Evolutionary conservation across 1,140 invertebrate species (phyloP).

Genomic region (Myzus persicae): DNA sequence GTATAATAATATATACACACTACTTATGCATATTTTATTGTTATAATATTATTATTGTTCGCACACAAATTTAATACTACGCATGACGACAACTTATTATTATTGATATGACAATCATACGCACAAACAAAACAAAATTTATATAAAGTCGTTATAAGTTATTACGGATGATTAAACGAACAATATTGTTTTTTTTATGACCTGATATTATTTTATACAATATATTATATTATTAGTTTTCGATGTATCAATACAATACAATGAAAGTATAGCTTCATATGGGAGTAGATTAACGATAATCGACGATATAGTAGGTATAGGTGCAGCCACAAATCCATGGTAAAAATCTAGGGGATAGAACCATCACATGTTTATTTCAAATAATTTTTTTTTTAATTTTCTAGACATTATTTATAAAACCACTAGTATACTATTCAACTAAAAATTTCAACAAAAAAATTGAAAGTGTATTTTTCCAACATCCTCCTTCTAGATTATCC

Average conservation of each 20-base stretch:
- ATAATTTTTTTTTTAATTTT: too few species aligned
- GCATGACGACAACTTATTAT: background rate
- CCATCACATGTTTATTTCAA: too few species aligned
- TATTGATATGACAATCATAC: background rate
- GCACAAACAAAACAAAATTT: background rate
- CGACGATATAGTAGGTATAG: background rate
- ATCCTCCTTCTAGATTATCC: background rate
- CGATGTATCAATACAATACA: background rate
- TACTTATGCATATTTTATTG: background rate
- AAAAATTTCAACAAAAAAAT: background rate
- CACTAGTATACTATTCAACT: background rate
- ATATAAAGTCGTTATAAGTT: background rate
- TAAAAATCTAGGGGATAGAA: too few species aligned
- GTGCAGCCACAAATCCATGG: too few species aligned
- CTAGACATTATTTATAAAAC: too few species aligned
- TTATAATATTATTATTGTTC: background rate
- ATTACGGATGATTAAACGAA: background rate
- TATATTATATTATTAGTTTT: background rate
- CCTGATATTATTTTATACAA: background rate
- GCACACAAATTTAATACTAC: background rate
- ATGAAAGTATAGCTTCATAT: background rate
- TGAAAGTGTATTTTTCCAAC: background rate
- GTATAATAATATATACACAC: background rate
- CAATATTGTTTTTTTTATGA: background rate
- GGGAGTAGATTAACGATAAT: background rate